Conservation (phyloP, 2,113 vertebrate genomes). For the Trochalopteron elliotii region DNA sequence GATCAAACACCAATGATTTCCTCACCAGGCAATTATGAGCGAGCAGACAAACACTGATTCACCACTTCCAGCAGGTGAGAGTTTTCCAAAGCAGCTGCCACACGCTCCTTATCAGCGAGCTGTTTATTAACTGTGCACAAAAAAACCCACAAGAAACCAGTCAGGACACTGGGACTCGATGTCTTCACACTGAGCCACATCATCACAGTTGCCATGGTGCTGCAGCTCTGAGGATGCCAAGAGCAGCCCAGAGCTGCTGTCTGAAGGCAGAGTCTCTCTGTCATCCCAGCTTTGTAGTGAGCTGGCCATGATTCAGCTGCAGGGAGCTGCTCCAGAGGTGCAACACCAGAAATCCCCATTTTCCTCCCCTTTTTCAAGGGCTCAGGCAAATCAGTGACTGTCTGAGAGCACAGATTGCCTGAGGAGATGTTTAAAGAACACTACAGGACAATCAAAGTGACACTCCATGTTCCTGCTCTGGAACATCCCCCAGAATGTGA, state of each 20-base stretch:
- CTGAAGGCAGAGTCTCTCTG: background rate
- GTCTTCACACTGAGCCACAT: background rate
- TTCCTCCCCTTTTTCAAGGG: background rate
- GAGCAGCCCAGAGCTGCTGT: background rate
- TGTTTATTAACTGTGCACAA: slow-evolving; percentile 91
- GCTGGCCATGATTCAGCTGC: background rate
- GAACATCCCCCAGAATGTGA: background rate
- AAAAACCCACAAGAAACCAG: background rate
- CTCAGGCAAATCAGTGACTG: background rate
- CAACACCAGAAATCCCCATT: accelerated
- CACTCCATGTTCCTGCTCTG: background rate
- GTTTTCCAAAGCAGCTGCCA: slow-evolving; percentile 95
- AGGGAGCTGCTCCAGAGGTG: background rate
- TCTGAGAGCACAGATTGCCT: background rate
- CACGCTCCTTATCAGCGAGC: slow-evolving; percentile 95
- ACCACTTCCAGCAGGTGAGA: slow-evolving; percentile 94
- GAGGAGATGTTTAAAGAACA: background rate
- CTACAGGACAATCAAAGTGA: background rate
- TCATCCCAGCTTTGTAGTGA: background rate
- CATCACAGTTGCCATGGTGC: background rate
- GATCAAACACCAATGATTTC: background rate
- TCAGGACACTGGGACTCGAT: background rate
- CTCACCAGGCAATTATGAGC: slow-evolving; percentile 43
- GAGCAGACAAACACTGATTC: slow-evolving; percentile 91
- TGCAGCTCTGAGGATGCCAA: background rate